phyloP scores from a whole-genome alignment of 1,140 invertebrate genomes.

The Varroa destructor region DNA sequence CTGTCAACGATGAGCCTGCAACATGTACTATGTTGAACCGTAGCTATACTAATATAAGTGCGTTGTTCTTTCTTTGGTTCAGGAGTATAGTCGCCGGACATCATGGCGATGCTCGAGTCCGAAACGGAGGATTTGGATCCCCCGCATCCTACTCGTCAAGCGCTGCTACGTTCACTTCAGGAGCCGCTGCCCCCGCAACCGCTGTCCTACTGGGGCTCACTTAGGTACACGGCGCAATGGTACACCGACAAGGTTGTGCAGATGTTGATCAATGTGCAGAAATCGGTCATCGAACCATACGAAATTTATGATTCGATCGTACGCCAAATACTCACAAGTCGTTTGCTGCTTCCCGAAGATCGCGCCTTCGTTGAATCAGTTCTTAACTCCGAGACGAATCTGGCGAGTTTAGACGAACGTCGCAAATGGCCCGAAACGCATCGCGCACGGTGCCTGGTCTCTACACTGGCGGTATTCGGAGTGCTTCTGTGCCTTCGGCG shows the following conservation, averaged over 20 bases:
- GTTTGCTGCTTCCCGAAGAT: constrained; percentile 7
- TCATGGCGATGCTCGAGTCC: no score
- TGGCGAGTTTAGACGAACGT: neutral
- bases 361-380: constrained; percentile 20
- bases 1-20: no score
- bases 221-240: constrained; percentile 24
- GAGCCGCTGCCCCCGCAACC: neutral
- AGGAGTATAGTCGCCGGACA: no score
- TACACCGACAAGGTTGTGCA: constrained; percentile 22
- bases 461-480: constrained; percentile 6
- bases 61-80: no score
- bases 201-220: constrained; percentile 15
- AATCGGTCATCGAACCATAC: constrained; percentile 24
- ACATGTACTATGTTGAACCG: no score
- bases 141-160: neutral
- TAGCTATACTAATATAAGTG: no score
- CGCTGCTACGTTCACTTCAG: neutral
- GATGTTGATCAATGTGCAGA: constrained; percentile 19
- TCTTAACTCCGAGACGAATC: constrained; percentile 1
- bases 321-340: constrained; percentile 5
- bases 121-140: constrained; percentile 7
- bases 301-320: constrained; percentile 26
- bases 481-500: constrained; percentile 1
- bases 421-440: constrained; percentile 22
- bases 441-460: constrained; percentile 10